Conservation (phyloP, 2,113 vertebrate species). For the Azemiops feae region DNA sequence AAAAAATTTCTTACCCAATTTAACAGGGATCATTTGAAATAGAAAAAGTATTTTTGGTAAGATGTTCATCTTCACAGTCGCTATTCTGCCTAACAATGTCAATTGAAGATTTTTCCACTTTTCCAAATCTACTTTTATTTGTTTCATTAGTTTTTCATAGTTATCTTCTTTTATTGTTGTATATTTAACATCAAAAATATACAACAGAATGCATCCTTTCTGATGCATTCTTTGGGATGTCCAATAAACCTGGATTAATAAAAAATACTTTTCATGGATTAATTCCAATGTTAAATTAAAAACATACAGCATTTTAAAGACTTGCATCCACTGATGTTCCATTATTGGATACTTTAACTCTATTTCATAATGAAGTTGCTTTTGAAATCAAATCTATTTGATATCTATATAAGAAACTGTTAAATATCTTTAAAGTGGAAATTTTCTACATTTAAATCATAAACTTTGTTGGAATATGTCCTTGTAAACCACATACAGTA, state of each 20-base stretch:
- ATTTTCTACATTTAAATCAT: background rate
- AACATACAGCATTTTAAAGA: background rate
- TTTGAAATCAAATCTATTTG: background rate
- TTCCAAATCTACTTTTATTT: too few species aligned
- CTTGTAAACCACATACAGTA: background rate
- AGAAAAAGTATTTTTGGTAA: too few species aligned
- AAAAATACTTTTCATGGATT: background rate
- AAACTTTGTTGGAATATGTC: background rate
- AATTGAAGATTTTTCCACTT: too few species aligned
- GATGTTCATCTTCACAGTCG: too few species aligned
- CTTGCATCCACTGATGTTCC: background rate
- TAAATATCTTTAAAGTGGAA: background rate
- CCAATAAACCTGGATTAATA: background rate
- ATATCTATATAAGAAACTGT: background rate
- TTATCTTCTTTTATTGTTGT: too few species aligned
- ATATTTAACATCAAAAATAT: too few species aligned
- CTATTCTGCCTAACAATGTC: too few species aligned
- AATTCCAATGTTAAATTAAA: background rate
- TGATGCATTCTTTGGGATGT: background rate
- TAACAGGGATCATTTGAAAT: too few species aligned
- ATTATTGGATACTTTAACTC: background rate
- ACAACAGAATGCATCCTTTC: background rate
- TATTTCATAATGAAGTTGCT: background rate
- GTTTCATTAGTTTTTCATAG: too few species aligned
- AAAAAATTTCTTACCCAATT: too few species aligned